phyloP scores from a whole-genome alignment of 2,888 invertebrate genomes.

The Xylota segnis region DNA sequence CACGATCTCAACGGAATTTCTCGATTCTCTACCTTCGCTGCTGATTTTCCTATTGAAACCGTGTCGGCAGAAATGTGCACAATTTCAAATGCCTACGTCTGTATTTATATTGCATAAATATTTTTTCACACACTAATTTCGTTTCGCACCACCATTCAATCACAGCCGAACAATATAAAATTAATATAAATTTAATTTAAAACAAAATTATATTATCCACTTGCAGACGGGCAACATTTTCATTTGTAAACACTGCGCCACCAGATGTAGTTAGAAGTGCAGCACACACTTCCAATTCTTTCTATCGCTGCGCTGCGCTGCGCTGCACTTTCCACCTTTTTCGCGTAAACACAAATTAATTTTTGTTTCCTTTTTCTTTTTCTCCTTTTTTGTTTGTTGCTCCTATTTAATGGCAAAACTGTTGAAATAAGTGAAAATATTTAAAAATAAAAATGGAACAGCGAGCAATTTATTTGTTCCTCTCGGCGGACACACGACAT shows the following conservation, averaged over 20 bases:
- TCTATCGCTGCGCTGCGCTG: constrained; percentile 21
- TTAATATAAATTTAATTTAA: constrained; percentile 23
- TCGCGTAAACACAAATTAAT: constrained; percentile 31
- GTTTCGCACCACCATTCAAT: constrained; percentile 27
- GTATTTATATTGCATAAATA: constrained; percentile 58
- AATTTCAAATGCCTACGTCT: constrained; percentile 53
- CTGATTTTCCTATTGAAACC: constrained; percentile 1
- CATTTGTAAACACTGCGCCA: constrained; percentile 59
- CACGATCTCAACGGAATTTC: constrained; percentile 12
- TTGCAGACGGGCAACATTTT: constrained; percentile 60
- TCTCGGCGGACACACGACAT: constrained; percentile 61
- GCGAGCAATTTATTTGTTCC: constrained; percentile 18
- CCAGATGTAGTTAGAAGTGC: constrained; percentile 31
- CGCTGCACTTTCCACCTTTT: constrained; percentile 15
- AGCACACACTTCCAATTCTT: constrained; percentile 37
- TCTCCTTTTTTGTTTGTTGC: too few species aligned
- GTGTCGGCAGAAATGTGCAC: constrained; percentile 42
- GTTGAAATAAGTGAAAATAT: constrained; percentile 31
- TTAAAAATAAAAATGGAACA: constrained; percentile 44
- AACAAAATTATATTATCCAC: constrained; percentile 51
- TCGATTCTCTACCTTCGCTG: not conserved
- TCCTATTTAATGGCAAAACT: constrained; percentile 1
- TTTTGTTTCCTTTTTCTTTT: constrained; percentile 8
- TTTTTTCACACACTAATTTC: constrained; percentile 30
- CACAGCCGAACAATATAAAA: constrained; percentile 27